Conservation (phyloP, 2,888 invertebrate species). For the Eilema caniola region DNA sequence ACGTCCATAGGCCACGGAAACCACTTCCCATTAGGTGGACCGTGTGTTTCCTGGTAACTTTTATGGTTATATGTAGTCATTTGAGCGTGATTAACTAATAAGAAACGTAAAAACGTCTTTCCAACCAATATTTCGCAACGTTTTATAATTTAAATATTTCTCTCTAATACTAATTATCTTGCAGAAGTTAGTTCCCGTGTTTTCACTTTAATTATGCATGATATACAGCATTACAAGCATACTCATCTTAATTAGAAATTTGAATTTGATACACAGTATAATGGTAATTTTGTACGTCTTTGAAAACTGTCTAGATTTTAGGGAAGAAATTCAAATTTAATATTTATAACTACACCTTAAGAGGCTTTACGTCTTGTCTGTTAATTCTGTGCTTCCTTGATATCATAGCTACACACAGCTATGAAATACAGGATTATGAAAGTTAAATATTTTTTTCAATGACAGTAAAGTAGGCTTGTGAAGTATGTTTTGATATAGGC, state of each 20-base stretch:
- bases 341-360: not conserved
- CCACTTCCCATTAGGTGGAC: too few species aligned
- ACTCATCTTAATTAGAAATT: not conserved
- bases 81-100: too few species aligned
- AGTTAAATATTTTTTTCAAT: too few species aligned
- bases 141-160: not conserved
- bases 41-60: too few species aligned
- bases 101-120: too few species aligned
- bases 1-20: too few species aligned
- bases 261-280: not conserved
- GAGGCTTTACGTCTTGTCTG: not conserved
- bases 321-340: conserved; percentile 1
- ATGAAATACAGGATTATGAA: too few species aligned
- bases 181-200: not conserved
- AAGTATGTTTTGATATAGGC: too few species aligned
- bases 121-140: too few species aligned
- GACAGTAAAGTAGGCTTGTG: too few species aligned
- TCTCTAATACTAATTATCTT: not conserved
- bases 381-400: not conserved
- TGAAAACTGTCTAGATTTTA: not conserved
- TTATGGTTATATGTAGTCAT: too few species aligned
- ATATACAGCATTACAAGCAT: not conserved
- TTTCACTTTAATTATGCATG: conserved; percentile 1
- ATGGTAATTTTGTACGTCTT: not conserved
- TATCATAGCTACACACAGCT: not conserved